A percentile compares a stretch with the other conserved stretches of the same genome.
Conservation (phyloP, 2,113 vertebrate species). For the Sakesphorus luctuosus region DNA sequence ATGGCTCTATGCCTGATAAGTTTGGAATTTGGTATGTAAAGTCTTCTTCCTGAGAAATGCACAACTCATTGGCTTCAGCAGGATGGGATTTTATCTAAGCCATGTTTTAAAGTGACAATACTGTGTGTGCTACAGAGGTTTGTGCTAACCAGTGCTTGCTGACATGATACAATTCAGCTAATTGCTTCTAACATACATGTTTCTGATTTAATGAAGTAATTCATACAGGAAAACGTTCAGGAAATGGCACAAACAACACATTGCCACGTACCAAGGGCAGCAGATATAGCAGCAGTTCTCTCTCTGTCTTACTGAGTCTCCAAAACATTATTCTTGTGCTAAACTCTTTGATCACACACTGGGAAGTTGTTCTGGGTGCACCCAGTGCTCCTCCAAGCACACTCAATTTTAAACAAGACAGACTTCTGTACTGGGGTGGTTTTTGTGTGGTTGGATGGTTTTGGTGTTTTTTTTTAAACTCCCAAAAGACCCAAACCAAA, state of each 20-base stretch:
- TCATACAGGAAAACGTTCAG: neutral
- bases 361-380: neutral
- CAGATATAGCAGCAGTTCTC: neutral
- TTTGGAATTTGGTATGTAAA: slow-evolving; percentile 21
- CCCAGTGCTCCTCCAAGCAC: neutral
- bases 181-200: neutral
- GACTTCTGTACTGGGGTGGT: neutral
- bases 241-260: neutral
- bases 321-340: neutral
- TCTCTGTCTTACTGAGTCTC: neutral
- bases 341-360: neutral
- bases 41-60: neutral
- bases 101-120: neutral
- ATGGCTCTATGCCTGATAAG: neutral
- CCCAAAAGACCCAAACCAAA: neutral
- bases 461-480: neutral
- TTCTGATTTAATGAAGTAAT: neutral
- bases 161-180: neutral
- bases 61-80: neutral
- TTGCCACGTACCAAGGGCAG: neutral
- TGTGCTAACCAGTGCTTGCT: neutral
- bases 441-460: neutral
- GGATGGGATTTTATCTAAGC: neutral
- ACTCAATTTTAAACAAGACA: neutral
- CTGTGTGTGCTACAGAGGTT: neutral